Conservation (phyloP, 2,113 vertebrate genomes). For the Microcebus jonahi region DNA sequence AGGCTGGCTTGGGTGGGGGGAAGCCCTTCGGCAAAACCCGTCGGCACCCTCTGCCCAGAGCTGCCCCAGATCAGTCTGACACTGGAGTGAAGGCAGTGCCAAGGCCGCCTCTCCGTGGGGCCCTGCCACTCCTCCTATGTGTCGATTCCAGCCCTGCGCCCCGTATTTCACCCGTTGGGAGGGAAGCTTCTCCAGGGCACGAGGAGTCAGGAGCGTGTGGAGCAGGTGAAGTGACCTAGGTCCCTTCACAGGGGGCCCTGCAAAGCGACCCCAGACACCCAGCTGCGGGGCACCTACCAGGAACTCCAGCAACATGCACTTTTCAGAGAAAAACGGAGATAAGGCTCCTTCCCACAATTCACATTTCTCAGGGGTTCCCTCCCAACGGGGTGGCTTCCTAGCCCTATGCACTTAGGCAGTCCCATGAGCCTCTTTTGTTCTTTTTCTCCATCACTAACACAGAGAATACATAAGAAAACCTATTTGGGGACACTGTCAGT, state of each 20-base stretch:
- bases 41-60: neutral
- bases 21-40: too few species aligned
- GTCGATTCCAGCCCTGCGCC: neutral
- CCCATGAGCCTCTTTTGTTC: neutral
- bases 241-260: neutral
- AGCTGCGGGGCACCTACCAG: accelerated
- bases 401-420: accelerated
- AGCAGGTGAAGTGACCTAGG: neutral
- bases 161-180: accelerated
- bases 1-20: accelerated
- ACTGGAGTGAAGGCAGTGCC: neutral
- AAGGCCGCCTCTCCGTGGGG: accelerated
- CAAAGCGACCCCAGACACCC: neutral
- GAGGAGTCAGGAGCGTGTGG: neutral
- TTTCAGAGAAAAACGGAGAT: neutral
- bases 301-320: accelerated
- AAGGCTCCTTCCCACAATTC: neutral
- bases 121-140: too few species aligned
- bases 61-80: neutral
- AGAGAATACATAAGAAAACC: neutral
- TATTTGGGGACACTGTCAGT: neutral
- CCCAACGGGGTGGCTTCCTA: neutral
- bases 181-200: neutral
- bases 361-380: neutral
- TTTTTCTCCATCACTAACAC: neutral